Conservation (phyloP, 2,888 invertebrate species). For the Acronicta alni region DNA sequence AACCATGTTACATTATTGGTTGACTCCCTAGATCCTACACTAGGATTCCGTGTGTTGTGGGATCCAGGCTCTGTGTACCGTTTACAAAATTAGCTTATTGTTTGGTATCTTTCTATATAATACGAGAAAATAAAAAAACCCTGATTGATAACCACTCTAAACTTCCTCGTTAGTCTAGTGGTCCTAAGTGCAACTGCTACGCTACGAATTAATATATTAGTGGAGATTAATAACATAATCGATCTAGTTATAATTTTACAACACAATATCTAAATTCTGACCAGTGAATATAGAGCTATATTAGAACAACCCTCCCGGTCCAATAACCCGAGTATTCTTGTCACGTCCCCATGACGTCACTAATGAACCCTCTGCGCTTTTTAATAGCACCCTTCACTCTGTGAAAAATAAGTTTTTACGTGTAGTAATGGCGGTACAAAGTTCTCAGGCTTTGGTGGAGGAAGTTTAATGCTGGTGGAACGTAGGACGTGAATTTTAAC, state of each 20-base stretch:
- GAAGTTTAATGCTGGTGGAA: constrained; percentile 32
- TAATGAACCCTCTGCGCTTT: constrained; percentile 65
- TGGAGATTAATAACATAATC: no score
- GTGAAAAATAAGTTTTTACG: constrained; percentile 57
- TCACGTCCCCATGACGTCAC: constrained; percentile 63
- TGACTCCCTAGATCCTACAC: no score
- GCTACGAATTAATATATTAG: no score
- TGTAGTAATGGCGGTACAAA: constrained; percentile 36
- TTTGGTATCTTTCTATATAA: no score
- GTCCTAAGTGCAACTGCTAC: no score
- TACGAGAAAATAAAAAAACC: no score
- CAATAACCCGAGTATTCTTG: constrained; percentile 58
- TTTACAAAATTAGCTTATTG: no score
- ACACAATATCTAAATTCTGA: constrained; percentile 18
- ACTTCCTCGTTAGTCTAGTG: no score
- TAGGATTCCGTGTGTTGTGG: no score
- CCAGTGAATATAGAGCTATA: constrained; percentile 16
- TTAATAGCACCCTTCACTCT: constrained; percentile 61
- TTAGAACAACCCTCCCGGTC: constrained; percentile 37
- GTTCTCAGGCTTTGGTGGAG: constrained; percentile 13
- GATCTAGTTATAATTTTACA: constrained; percentile 5
- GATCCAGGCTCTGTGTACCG: no score
- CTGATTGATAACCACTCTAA: no score
- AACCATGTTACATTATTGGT: no score
- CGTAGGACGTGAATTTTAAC: constrained; percentile 14